Conservation (phyloP, 2,888 invertebrate genomes). For the Eupithecia abbreviata region DNA sequence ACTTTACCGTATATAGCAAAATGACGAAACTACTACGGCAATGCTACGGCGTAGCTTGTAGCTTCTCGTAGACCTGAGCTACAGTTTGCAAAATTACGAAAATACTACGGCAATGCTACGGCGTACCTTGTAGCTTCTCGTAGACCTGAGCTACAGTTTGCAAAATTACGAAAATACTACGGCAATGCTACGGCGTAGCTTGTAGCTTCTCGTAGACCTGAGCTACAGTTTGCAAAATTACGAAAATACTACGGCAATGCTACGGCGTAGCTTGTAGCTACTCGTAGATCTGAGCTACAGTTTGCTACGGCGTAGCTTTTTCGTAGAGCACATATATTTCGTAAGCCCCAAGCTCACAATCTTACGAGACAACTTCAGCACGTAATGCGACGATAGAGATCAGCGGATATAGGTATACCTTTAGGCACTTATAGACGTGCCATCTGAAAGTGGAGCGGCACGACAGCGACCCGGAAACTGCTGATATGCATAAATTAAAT, state of each 20-base stretch:
- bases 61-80: conserved; percentile 6
- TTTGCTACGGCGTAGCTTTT: conserved; percentile 30
- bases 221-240: background rate
- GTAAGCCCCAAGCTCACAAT: conserved; percentile 17
- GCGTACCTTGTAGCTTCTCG: conserved; percentile 14
- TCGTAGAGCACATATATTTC: conserved; percentile 16
- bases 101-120: conserved; percentile 15
- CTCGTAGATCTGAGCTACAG: conserved; percentile 13
- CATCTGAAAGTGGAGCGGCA: conserved; percentile 34
- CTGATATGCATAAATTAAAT: conserved; percentile 49
- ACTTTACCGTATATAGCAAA: conserved; percentile 7
- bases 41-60: conserved; percentile 11
- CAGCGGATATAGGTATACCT: conserved; percentile 1
- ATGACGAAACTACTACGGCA: conserved; percentile 14
- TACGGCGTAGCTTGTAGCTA: conserved; percentile 8
- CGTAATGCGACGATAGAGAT: conserved; percentile 4
- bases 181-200: too few relatives aligned
- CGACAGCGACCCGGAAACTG: conserved; percentile 38
- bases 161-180: too few relatives aligned
- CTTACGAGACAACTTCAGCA: conserved; percentile 12
- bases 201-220: too few relatives aligned
- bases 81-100: background rate
- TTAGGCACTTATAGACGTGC: conserved; percentile 10
- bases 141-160: too few relatives aligned
- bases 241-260: conserved; percentile 15